These are phyloP conservation scores for Phataginus tricuspis DNA, from an alignment of 2,797 vertebrate genomes.

Conservation along the genomic window DNA sequence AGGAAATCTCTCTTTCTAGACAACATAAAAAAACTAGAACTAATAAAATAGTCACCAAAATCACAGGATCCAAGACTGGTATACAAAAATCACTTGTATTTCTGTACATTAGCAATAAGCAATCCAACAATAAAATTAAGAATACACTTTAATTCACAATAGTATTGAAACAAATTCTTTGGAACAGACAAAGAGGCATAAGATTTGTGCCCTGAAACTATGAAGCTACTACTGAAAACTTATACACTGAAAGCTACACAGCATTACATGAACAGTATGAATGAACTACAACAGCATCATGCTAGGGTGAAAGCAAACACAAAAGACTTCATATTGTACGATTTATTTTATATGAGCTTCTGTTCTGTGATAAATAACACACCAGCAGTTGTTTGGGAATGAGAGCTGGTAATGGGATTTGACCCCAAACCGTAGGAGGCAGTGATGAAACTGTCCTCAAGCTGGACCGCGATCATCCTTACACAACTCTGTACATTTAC, in stretches of 20 bases:
- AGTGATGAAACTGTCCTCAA: background rate
- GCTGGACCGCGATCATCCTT: background rate
- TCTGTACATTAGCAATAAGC: background rate
- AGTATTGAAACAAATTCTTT: background rate
- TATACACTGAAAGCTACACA: background rate
- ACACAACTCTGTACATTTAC: background rate
- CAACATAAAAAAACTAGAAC: background rate
- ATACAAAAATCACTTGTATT: background rate
- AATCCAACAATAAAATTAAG: background rate
- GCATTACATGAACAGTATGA: background rate
- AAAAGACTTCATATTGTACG: background rate
- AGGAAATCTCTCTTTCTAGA: background rate
- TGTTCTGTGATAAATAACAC: background rate
- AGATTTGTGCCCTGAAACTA: background rate
- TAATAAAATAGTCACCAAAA: background rate
- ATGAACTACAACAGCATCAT: background rate
- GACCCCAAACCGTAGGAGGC: background rate
- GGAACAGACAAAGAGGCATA: background rate
- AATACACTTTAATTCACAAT: background rate
- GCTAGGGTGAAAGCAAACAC: background rate
- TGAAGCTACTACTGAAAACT: background rate
- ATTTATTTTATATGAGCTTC: background rate
- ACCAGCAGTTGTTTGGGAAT: background rate
- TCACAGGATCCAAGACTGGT: background rate
- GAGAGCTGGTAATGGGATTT: background rate